phyloP scores from a whole-genome alignment of 1,140 invertebrate genomes.

The Papilio dardanus region DNA sequence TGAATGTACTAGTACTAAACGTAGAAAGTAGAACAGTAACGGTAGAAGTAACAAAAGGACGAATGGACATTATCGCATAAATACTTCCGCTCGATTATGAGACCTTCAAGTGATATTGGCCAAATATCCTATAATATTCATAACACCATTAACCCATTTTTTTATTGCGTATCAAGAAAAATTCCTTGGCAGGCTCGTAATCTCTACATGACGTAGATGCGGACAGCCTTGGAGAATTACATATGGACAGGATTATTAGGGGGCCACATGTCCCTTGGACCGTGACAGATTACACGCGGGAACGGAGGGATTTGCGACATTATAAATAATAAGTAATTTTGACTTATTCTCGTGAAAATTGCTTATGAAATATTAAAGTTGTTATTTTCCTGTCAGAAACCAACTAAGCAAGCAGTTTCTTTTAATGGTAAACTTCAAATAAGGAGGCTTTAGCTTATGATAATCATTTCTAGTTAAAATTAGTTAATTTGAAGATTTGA shows the following conservation, averaged over 20 bases:
- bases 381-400: background rate
- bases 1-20: too few relatives aligned
- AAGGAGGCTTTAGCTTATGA: background rate
- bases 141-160: constrained; percentile 36
- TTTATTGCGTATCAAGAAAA: constrained; percentile 34
- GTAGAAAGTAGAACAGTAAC: too few relatives aligned
- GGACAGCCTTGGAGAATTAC: constrained; percentile 32
- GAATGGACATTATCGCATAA: constrained; percentile 19
- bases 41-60: background rate
- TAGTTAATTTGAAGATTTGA: too few relatives aligned
- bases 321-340: constrained; percentile 15
- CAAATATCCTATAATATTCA: constrained; percentile 21
- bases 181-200: constrained; percentile 38
- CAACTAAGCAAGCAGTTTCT: background rate
- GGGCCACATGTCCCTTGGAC: constrained; percentile 17
- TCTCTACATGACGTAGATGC: constrained; percentile 31
- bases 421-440: background rate
- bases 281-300: constrained; percentile 15
- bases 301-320: background rate
- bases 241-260: constrained; percentile 35
- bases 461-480: too few relatives aligned
- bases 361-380: background rate
- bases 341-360: background rate
- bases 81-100: constrained; percentile 30
- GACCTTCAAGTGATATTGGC: constrained; percentile 14